Evolutionary conservation across 1,140 invertebrate genomes (phyloP), one percentile per base, ranked within the genome.

Genomic region (Drosophila bocqueti): DNA sequence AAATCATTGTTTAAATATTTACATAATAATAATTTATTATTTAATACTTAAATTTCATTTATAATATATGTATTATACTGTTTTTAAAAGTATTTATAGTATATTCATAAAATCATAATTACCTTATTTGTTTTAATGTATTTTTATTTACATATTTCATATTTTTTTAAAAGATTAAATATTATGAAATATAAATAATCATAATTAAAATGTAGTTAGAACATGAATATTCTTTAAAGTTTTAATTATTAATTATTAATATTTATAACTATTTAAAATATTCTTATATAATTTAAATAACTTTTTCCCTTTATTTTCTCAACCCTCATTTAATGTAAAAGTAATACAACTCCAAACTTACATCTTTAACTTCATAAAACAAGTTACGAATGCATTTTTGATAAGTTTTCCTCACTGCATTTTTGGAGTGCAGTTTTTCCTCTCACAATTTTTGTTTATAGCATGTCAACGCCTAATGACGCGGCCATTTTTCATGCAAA

Each of bases 401-500:
- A 67, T 63, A 15, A 64, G 61, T 81, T 85, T 74, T 63, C 50
- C 59, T 47, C 46, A 74, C 67, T 76, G 67, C 63, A 78, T 76
- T 68, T 82, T 63, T 40, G 18, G 21, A 40, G 29, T 77, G 64
- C 46, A 49, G 49, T 67, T 52, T 71, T 57, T 31, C 49, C 46
- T 31, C 52, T 59, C 58, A 43, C 67, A 67, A 83, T 83, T 83
- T 90, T 90, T 90, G 85, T 90, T 90, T 90, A 90, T 81, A 65
- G 67, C 81, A 76, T 90, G 85, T 90, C 85, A 90, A 82, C 85
- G 85, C 85, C 81, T 90, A 90, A 90, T 90, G 85, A 90, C 85
- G 62, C 75, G 75, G 75, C 79, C 79, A 90, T 90, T 90, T 85
- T 79, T 90, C 85, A 90, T 79, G 69, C 69, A 69, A 49, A 74